phyloP scores from a whole-genome alignment of 1,140 invertebrate species.

The Maconellicoccus hirsutus region DNA sequence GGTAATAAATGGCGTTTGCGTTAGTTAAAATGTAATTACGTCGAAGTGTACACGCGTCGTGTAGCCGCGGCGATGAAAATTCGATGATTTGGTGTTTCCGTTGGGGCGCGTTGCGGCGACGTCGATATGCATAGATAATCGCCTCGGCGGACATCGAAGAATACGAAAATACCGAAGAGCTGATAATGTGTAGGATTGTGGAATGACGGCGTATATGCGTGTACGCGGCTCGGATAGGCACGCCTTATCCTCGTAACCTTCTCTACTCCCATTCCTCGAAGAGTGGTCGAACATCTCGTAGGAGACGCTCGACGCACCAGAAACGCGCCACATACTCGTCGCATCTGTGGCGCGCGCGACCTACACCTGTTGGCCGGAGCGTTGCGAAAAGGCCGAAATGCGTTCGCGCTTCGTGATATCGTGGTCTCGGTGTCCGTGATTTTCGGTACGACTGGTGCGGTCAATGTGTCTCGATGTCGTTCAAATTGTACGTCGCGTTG shows the following conservation, averaged over 20 bases:
- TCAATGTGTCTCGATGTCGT: not conserved
- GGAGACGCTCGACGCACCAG: not conserved
- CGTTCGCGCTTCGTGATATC: not conserved
- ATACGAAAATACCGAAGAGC: too few relatives aligned
- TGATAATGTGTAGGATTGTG: not conserved
- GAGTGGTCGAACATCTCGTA: not conserved
- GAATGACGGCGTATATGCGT: not conserved
- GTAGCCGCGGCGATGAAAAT: too few relatives aligned
- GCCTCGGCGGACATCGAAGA: too few relatives aligned
- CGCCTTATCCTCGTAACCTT: conserved; percentile 7
- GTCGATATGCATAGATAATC: too few relatives aligned
- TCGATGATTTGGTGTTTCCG: too few relatives aligned
- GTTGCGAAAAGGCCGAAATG: not conserved
- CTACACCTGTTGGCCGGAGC: not conserved
- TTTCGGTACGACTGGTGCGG: not conserved
- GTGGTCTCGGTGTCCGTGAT: not conserved
- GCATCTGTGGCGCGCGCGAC: not conserved
- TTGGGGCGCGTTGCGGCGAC: too few relatives aligned
- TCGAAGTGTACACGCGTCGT: too few relatives aligned
- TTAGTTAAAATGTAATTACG: too few relatives aligned
- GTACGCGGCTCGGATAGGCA: not conserved
- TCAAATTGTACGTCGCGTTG: not conserved
- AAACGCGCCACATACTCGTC: not conserved
- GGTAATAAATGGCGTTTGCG: too few relatives aligned
- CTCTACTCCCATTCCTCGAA: not conserved